A percentile compares a stretch with the other conserved stretches of the same genome.
These are phyloP conservation scores for Panzeria rudis DNA, from an alignment of 2,888 invertebrate genomes.

Conservation along the genomic window DNA sequence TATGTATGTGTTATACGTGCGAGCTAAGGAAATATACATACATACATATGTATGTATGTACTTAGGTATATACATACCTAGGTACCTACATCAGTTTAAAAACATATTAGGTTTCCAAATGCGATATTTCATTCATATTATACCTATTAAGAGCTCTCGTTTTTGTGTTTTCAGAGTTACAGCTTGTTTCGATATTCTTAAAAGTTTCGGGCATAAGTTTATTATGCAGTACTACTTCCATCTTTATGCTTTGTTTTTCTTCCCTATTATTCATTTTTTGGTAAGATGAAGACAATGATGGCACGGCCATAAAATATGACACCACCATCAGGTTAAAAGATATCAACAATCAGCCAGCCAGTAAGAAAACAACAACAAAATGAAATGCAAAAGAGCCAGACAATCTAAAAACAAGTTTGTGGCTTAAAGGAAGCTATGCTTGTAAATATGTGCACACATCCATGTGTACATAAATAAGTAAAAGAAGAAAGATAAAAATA, in stretches of 20 bases:
- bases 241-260: conserved; percentile 25
- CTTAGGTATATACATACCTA: too few relatives aligned
- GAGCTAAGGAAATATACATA: too few relatives aligned
- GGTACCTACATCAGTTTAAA: too few relatives aligned
- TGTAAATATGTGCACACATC: background rate
- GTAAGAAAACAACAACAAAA: conserved; percentile 31
- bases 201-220: background rate
- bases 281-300: conserved; percentile 38
- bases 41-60: background rate
- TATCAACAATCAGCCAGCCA: conserved; percentile 15
- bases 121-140: too few relatives aligned
- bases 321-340: conserved; percentile 18
- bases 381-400: conserved; percentile 59
- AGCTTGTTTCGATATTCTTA: background rate
- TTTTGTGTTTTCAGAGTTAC: conserved; percentile 8
- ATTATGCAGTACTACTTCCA: conserved; percentile 39
- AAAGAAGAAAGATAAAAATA: background rate
- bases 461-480: background rate
- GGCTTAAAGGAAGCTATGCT: conserved; percentile 55
- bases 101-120: too few relatives aligned
- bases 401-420: conserved; percentile 63
- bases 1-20: background rate
- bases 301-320: conserved; percentile 38
- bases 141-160: background rate
- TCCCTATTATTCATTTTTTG: conserved; percentile 58